A percentile compares a stretch with the other conserved stretches of the same genome.
Evolutionary conservation across 64 coral and sea anemone species (phyloP).

Genomic region (Montipora efflorescens): DNA sequence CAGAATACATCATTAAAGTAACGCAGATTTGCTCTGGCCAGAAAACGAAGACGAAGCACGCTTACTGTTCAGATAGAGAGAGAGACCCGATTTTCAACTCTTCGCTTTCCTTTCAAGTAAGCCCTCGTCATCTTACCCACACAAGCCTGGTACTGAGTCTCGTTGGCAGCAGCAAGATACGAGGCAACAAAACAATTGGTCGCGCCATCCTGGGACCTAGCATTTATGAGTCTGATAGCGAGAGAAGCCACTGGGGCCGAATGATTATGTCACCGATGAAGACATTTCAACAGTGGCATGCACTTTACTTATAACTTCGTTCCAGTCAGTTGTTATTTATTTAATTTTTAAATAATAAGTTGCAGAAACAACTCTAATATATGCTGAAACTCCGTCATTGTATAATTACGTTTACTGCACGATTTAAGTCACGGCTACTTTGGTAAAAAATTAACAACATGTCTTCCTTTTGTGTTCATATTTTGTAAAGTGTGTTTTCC

Average conservation of each 20-base stretch:
- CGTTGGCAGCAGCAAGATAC: constrained; percentile 65
- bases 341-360: too few relatives aligned
- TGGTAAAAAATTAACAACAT: too few relatives aligned
- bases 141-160: constrained; percentile 78
- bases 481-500: too few relatives aligned
- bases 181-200: constrained; percentile 64
- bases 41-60: constrained; percentile 81
- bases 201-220: constrained; percentile 71
- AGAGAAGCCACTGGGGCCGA: constrained; percentile 87
- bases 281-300: constrained; percentile 69
- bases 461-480: too few relatives aligned
- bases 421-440: too few relatives aligned
- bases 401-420: too few relatives aligned
- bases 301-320: constrained; percentile 53
- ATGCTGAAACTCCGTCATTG: too few relatives aligned
- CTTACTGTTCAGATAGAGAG: constrained; percentile 60
- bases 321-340: too few relatives aligned
- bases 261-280: constrained; percentile 69
- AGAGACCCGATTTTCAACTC: constrained; percentile 56
- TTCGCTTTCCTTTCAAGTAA: constrained; percentile 62
- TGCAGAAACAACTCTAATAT: too few relatives aligned
- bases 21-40: constrained; percentile 57
- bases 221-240: constrained; percentile 62
- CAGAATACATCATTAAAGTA: constrained; percentile 89
- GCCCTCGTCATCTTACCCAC: constrained; percentile 54